Conservation (phyloP, 2,888 invertebrate genomes). For the Cryptophagus acutangulus region DNA sequence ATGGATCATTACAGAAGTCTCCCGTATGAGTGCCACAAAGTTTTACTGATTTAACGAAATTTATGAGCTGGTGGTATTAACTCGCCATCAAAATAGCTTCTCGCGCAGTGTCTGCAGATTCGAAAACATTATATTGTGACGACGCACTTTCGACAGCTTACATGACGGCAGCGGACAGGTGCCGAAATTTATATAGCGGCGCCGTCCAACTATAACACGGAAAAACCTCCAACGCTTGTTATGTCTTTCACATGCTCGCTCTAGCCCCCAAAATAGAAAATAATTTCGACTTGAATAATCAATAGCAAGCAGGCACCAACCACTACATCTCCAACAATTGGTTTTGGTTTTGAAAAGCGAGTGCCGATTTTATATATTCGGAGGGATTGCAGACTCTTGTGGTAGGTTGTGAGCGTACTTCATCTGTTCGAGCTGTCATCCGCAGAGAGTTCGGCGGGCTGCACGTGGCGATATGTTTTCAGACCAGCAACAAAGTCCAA, state of each 20-base stretch:
- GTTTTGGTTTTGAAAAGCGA: background rate
- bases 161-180: constrained; percentile 35
- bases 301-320: no score
- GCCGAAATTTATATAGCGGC: constrained; percentile 31
- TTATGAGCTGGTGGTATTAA: constrained; percentile 39
- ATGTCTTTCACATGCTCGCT: constrained; percentile 24
- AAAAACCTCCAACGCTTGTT: constrained; percentile 22
- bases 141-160: constrained; percentile 28
- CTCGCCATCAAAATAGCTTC: constrained; percentile 30
- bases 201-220: constrained; percentile 25
- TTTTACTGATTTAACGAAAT: constrained; percentile 47
- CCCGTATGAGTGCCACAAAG: constrained; percentile 44
- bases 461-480: constrained; percentile 6
- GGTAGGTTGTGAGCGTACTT: constrained; percentile 33
- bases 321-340: background rate
- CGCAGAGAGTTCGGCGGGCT: constrained; percentile 28
- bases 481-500: background rate
- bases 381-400: constrained; percentile 19
- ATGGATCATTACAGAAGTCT: constrained; percentile 49
- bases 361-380: background rate
- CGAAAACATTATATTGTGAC: constrained; percentile 22
- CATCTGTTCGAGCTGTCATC: constrained; percentile 33
- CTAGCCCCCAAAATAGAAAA: constrained; percentile 2
- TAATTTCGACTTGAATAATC: background rate
- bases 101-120: background rate